Base-by-base conservation (phyloP, 2,113 vertebrate genomes). In the Strigops habroptila region DNA sequence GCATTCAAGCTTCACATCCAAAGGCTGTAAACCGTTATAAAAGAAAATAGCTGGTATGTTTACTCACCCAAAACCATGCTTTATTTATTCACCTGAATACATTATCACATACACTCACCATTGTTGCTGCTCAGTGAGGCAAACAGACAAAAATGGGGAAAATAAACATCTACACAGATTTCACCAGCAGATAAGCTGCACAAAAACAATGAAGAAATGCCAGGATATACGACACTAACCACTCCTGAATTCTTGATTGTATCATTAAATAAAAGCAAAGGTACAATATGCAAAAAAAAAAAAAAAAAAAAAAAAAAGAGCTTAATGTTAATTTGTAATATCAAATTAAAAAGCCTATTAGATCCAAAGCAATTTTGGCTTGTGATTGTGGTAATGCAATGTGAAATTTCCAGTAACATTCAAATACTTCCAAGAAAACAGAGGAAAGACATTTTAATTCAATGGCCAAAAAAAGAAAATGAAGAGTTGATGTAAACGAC, bases 51-150 rank as follows among this genome's bases (percentile, higher is more conserved):
- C 82, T 63, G 73, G 70, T 91, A 6, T 59, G 73, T 95, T 96
- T 88, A 82, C 85, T 92, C 69, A 82, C 65, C 69, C 91, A 7
- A 90, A 94, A 33, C 85, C 86, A 49, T 28, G 85, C 90, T 89
- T 91, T 90, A 89, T 86, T 95, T 96, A 91, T 95, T 96, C 82
- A 95, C 88, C 93, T 82, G 89, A 84, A 52, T 41, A 69, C 80
- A 57, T 91, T 51, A 27, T 17, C 92, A 84, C 9, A 0, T 82
- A 84, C 86, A 43, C 63, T 76, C 82, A 76, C 89, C 95, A 91
- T 95, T 96, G 94, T 95, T 1, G 1, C 81, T 80, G 93, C 69
- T 85, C 94, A 86, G 91, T 0, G 44, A 96, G 90, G 91, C 88
- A 85, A 64, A 44, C 35, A 84, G 39, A 22, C 33, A 68, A 70